Evolutionary conservation across 2,113 vertebrate species (phyloP), one percentile per base, ranked within the genome.

Genomic region (Geococcyx californianus): DNA sequence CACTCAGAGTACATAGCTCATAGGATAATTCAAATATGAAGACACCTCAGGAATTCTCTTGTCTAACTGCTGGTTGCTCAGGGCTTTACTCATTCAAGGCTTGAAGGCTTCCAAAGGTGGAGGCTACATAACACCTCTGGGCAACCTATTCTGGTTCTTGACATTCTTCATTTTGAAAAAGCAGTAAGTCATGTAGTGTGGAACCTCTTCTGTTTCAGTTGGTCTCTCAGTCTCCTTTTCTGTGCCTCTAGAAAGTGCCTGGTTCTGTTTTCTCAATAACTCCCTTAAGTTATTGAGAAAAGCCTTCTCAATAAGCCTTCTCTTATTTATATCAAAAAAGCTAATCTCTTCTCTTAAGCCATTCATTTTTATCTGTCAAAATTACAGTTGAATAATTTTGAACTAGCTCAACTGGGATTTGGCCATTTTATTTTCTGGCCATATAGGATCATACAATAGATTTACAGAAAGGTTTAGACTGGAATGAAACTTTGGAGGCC

Each of bases 51-150:
- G 14, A 58, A 28, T 3, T 28, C 31, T 28, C 54, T 34, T 24
- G 23, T 74, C 17, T 13, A 74, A 44, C 5, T 16, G 13, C 38
- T n/a, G 5, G 19, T 40, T 51, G 16, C 44, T 76, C 42, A 49
- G 52, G 34, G 15, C 10, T 58, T 54, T 75, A 13, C 11, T 40
- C 7, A 10, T 31, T 44, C 0, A 0, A 62, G 19, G 4, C 11
- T 42, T 51, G 29, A 60, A 62, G 52, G 29, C 4, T 4, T 52
- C 31, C 9, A 42, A 51, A 70, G 11, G 18, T 63, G 16, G 44
- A 45, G 44, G 44, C 44, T 45, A 45, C 18, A 17, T 17, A 45
- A 45, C 18, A 17, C 16, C 7, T 70, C 36, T 45, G 49, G 23
- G 21, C 21, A 38, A 33, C 13, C 7, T 73, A 21, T 73, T 84